phyloP scores from a whole-genome alignment of 2,113 vertebrate genomes.

The Lota lota region DNA sequence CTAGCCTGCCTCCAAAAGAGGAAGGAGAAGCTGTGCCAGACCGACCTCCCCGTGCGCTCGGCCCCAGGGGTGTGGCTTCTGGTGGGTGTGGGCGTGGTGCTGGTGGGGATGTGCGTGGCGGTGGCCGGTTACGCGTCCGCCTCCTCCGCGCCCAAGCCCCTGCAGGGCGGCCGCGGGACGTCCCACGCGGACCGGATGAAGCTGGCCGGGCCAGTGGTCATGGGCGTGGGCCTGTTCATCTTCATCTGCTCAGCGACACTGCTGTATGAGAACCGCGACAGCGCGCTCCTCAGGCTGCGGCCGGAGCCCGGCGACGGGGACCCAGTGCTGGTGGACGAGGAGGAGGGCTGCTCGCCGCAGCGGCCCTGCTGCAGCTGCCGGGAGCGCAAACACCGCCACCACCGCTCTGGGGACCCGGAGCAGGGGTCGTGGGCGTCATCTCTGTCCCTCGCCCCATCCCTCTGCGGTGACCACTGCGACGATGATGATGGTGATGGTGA shows the following conservation, averaged over 20 bases:
- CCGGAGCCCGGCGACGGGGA: slow-evolving; percentile 45
- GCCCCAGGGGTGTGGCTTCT: slow-evolving; percentile 86
- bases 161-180: slow-evolving; percentile 31
- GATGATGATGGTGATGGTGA: no score
- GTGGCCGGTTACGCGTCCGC: slow-evolving; percentile 87
- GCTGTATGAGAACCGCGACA: slow-evolving; percentile 92
- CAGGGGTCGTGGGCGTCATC: slow-evolving; percentile 11
- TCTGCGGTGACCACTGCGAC: no score
- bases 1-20: slow-evolving; percentile 43
- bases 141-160: slow-evolving; percentile 51
- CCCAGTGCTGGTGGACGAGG: slow-evolving; percentile 41
- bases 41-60: slow-evolving; percentile 83
- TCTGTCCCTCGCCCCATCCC: background rate
- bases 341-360: slow-evolving; percentile 50
- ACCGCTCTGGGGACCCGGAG: slow-evolving; percentile 32
- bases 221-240: slow-evolving; percentile 96
- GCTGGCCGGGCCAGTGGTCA: slow-evolving; percentile 88
- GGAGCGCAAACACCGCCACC: slow-evolving; percentile 9
- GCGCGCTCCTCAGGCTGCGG: slow-evolving; percentile 64
- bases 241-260: slow-evolving; percentile 97
- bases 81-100: slow-evolving; percentile 83
- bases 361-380: slow-evolving; percentile 36
- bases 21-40: slow-evolving; percentile 52
- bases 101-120: slow-evolving; percentile 87
- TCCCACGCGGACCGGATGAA: slow-evolving; percentile 82